Conservation (phyloP, 2,797 vertebrate genomes). For the Phataginus tricuspis region DNA sequence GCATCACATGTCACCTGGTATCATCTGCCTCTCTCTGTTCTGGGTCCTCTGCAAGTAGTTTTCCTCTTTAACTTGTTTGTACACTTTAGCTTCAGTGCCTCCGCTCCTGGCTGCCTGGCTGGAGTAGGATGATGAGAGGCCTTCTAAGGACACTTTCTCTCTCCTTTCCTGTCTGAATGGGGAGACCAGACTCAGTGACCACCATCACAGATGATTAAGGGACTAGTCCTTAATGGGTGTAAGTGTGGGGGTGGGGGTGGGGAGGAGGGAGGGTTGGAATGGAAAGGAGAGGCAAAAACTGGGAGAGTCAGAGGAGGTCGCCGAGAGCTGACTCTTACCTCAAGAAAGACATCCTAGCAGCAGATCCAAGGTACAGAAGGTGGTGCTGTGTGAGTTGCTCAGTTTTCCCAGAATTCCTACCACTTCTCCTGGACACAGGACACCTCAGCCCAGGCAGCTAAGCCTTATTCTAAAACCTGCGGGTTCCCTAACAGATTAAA, state of each 20-base stretch:
- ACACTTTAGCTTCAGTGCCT: not conserved
- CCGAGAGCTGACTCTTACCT: not conserved
- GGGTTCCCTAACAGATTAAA: not conserved
- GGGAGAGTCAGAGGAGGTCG: not conserved
- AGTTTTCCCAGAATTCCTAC: not conserved
- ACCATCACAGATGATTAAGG: not conserved
- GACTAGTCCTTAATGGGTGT: not conserved
- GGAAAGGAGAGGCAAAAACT: not conserved
- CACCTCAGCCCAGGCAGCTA: not conserved
- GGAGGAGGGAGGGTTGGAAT: not conserved
- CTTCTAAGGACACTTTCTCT: not conserved
- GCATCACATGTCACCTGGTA: not conserved
- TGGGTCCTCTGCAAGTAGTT: not conserved
- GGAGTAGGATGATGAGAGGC: not conserved
- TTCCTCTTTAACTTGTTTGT: not conserved
- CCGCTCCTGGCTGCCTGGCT: not conserved
- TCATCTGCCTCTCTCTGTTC: not conserved
- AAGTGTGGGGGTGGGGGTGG: rapidly evolving
- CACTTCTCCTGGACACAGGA: not conserved
- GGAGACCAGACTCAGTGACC: not conserved
- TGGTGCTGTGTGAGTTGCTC: not conserved
- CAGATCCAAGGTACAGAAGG: not conserved
- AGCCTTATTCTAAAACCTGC: not conserved
- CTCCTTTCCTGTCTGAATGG: not conserved
- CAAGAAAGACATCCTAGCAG: not conserved